phyloP scores from a whole-genome alignment of 2,113 vertebrate species.

The Lethenteron camtschaticum region DNA sequence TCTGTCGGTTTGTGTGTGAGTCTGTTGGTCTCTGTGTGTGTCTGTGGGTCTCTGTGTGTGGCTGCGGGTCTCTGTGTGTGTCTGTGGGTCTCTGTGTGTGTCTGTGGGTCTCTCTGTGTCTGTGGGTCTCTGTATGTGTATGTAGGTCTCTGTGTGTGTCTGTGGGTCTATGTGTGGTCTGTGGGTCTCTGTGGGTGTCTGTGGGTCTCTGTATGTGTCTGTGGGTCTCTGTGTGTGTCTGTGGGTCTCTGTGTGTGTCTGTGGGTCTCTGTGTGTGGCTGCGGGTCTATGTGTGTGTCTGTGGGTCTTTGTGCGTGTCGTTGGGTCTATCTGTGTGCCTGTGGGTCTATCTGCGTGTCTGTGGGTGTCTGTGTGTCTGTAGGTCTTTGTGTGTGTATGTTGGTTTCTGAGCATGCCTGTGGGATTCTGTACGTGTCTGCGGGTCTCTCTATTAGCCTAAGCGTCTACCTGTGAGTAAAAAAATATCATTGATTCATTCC shows the following conservation, averaged over 20 bases:
- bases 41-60: not conserved
- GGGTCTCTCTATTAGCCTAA: not conserved
- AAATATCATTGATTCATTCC: not conserved
- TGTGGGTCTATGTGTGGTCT: not conserved
- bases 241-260: not conserved
- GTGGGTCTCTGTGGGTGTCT: not conserved
- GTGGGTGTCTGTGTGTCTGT: not conserved
- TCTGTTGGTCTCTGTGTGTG: not conserved
- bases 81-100: too few species aligned
- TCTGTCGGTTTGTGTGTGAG: not conserved
- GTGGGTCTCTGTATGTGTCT: not conserved
- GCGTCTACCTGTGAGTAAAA: not conserved
- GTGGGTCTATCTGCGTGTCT: not conserved
- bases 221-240: not conserved
- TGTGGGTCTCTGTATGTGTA: not conserved
- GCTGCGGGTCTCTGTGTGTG: not conserved
- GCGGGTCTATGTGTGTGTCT: too few species aligned
- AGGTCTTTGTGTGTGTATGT: not conserved
- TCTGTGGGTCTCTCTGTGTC: too few species aligned
- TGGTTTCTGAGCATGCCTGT: not conserved
- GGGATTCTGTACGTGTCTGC: not conserved
- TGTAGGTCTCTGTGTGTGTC: not conserved
- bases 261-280: not conserved
- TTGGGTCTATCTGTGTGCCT: not conserved
- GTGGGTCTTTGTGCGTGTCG: not conserved